A percentile compares a stretch with the other conserved stretches of the same genome.
phyloP scores from a whole-genome alignment of 2,113 vertebrate species.

The Chaetorhynchus papuensis region DNA sequence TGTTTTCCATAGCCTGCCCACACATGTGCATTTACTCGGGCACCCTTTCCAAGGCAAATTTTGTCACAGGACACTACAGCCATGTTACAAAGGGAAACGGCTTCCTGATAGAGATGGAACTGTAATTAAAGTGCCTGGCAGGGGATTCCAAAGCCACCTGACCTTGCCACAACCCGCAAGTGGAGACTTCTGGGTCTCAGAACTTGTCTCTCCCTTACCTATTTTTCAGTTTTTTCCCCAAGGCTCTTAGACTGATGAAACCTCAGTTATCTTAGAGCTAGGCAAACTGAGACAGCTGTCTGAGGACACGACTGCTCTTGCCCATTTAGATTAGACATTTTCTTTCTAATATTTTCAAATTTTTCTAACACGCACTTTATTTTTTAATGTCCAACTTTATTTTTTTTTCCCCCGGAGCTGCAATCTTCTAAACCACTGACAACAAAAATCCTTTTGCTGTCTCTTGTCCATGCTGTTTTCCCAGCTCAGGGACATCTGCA shows the following conservation, averaged over 20 bases:
- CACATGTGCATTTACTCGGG: neutral
- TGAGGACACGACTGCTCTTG: neutral
- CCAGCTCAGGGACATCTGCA: conserved; percentile 10
- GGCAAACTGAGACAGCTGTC: neutral
- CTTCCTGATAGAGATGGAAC: neutral
- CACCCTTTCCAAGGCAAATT: neutral
- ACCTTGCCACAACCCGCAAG: neutral
- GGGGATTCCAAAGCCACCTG: neutral
- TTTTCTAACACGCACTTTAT: neutral
- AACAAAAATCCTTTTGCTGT: conserved; percentile 25
- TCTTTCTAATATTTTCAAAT: conserved; percentile 5
- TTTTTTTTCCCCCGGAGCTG: neutral
- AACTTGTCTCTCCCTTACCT: neutral
- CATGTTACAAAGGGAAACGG: neutral
- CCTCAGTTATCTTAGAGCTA: conserved; percentile 15
- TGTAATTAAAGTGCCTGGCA: neutral
- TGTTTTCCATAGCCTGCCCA: neutral
- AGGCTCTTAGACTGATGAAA: neutral
- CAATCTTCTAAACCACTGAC: neutral
- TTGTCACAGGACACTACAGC: neutral
- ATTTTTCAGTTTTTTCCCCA: neutral
- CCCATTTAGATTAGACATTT: conserved; percentile 19
- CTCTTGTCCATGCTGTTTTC: conserved; percentile 1
- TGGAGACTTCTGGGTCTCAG: neutral
- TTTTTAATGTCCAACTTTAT: neutral